These are phyloP conservation scores for Bufo gargarizans DNA, from an alignment of 2,113 vertebrate species.

Conservation along the genomic window DNA sequence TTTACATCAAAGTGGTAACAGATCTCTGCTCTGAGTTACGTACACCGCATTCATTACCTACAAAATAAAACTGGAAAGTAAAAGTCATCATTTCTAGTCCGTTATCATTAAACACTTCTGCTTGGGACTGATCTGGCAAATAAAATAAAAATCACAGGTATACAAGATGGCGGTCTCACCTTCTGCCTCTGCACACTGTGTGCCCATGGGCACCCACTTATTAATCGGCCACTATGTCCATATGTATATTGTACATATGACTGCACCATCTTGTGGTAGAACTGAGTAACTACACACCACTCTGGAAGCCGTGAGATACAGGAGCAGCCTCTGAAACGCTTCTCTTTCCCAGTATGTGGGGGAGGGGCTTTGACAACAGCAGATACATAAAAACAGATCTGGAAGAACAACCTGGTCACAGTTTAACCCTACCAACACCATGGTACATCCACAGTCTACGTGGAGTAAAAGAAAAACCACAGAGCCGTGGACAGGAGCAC, in stretches of 20 bases:
- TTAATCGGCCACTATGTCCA: neutral
- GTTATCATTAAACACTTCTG: neutral
- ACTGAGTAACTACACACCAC: neutral
- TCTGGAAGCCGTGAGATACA: too few species aligned
- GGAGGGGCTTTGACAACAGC: neutral
- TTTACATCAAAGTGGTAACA: constrained; percentile 28
- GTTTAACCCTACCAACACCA: too few species aligned
- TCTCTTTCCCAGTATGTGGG: neutral
- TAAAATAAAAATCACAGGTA: neutral
- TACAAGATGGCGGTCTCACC: neutral
- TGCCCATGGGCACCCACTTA: neutral
- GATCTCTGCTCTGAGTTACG: neutral
- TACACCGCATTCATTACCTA: constrained; percentile 6
- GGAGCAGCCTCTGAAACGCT: neutral
- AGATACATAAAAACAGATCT: neutral
- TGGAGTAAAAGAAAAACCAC: too few species aligned
- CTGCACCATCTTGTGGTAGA: constrained; percentile 9
- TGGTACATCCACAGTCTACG: too few species aligned
- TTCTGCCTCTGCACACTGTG: neutral
- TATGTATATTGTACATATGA: neutral
- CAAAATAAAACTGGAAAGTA: neutral
- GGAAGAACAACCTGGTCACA: neutral
- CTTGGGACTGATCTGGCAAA: neutral
- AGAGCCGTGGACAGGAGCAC: too few species aligned
- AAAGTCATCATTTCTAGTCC: neutral